These are phyloP conservation scores for Zootoca vivipara DNA, from an alignment of 2,113 vertebrate species.

Conservation along the genomic window DNA sequence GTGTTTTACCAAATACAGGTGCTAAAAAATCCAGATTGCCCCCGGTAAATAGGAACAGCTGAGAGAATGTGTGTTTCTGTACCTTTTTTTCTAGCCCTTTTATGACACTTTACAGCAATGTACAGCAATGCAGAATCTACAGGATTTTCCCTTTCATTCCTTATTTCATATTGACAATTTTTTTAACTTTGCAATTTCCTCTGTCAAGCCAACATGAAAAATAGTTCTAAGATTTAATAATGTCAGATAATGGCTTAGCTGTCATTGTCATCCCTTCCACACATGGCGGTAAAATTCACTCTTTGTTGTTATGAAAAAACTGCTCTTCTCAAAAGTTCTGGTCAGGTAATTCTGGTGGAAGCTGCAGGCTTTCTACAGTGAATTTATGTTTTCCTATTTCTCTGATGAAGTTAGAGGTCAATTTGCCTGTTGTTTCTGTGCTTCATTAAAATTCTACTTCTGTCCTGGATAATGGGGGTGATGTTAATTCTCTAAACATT, in stretches of 20 bases:
- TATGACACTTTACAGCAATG: not conserved
- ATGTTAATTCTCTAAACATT: conserved; percentile 85
- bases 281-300: conserved; percentile 61
- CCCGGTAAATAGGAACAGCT: not conserved
- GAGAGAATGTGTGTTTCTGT: not conserved
- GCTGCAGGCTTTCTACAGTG: conserved; percentile 70
- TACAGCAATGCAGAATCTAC: not conserved
- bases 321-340: conserved; percentile 61
- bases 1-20: not conserved
- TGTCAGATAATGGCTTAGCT: conserved; percentile 64
- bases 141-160: not conserved
- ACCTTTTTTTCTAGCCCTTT: not conserved
- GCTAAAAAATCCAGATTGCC: not conserved
- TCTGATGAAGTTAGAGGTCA: conserved; percentile 79
- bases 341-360: conserved; percentile 68
- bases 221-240: conserved; percentile 73
- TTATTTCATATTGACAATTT: conserved; percentile 11
- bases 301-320: conserved; percentile 63
- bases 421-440: conserved; percentile 73
- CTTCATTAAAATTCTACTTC: conserved; percentile 82
- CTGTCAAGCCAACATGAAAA: conserved; percentile 63
- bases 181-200: conserved; percentile 57
- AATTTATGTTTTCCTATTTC: conserved; percentile 75
- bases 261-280: conserved; percentile 65
- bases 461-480: conserved; percentile 70